These are phyloP conservation scores for Pogonognathellus flavescens DNA, from an alignment of 1,140 invertebrate species.

Conservation along the genomic window DNA sequence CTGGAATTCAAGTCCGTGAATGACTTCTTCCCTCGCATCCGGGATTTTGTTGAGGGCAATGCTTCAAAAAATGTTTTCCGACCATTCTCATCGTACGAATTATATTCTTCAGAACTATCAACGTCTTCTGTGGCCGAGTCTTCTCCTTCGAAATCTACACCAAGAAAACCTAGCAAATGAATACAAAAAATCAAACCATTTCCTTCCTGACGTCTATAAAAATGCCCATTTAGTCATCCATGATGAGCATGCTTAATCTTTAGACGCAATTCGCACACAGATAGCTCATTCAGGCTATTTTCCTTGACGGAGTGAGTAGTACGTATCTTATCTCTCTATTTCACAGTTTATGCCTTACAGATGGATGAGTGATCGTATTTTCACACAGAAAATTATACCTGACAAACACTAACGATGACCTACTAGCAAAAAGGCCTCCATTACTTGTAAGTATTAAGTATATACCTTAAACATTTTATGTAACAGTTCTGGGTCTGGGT, in stretches of 20 bases:
- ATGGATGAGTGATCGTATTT: not conserved
- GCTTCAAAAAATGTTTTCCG: conserved; percentile 33
- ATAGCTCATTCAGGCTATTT: conserved; percentile 19
- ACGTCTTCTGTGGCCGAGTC: conserved; percentile 31
- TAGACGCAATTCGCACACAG: conserved; percentile 40
- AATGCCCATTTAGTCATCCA: conserved; percentile 53
- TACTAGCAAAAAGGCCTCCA: not conserved
- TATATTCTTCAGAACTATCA: conserved; percentile 45
- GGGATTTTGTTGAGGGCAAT: conserved; percentile 41
- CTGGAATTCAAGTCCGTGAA: conserved; percentile 20
- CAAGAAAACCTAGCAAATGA: conserved; percentile 46
- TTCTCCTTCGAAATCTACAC: conserved; percentile 28
- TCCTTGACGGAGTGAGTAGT: not conserved
- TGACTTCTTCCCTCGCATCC: conserved; percentile 37
- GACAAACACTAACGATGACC: conserved; percentile 10
- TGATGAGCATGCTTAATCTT: conserved; percentile 55
- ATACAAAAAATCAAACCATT: conserved; percentile 42
- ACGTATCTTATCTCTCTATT: conserved; percentile 26
- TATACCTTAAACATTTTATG: too few species aligned
- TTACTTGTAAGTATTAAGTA: too few species aligned
- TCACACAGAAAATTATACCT: conserved; percentile 27
- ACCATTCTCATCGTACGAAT: conserved; percentile 35
- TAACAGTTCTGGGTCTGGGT: too few species aligned
- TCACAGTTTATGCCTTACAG: conserved; percentile 25
- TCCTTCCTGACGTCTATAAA: conserved; percentile 47